Evolutionary conservation across 2,888 invertebrate genomes (phyloP).

Genomic region (Meganola albula): DNA sequence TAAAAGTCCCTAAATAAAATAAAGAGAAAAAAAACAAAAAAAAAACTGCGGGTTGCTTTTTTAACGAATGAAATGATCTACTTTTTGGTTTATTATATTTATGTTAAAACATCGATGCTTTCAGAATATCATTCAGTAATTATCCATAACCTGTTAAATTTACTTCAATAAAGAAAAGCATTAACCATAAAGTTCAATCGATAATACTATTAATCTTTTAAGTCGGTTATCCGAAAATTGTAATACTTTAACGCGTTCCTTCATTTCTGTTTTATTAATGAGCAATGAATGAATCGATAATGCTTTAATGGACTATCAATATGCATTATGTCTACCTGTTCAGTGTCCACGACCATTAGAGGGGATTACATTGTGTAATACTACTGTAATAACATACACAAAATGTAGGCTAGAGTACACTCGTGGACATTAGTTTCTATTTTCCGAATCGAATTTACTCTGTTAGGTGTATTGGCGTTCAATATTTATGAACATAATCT

Average conservation of each 20-base stretch:
- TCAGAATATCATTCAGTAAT: too few species aligned
- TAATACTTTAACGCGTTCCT: constrained; percentile 46
- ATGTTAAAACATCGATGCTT: too few species aligned
- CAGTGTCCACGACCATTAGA: constrained; percentile 32
- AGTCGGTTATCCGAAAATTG: constrained; percentile 25
- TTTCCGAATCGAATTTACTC: constrained; percentile 43
- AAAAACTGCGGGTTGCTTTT: too few species aligned
- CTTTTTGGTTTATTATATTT: too few species aligned
- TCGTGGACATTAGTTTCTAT: constrained; percentile 48
- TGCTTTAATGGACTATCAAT: constrained; percentile 63
- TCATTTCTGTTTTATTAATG: constrained; percentile 46
- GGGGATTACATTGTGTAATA: constrained; percentile 56
- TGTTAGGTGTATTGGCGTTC: constrained; percentile 40
- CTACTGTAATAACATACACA: too few species aligned
- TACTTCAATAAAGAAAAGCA: constrained; percentile 16
- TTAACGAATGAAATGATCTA: too few species aligned
- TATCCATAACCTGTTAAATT: too few species aligned
- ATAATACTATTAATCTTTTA: constrained; percentile 41
- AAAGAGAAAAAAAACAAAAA: too few species aligned
- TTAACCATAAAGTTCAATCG: constrained; percentile 16
- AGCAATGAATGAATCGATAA: constrained; percentile 48
- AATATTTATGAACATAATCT: constrained; percentile 45
- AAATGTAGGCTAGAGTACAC: too few species aligned
- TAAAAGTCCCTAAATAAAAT: too few species aligned
- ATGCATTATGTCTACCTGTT: constrained; percentile 43